phyloP scores from a whole-genome alignment of 2,888 invertebrate species.

The Rotaria macrura region DNA sequence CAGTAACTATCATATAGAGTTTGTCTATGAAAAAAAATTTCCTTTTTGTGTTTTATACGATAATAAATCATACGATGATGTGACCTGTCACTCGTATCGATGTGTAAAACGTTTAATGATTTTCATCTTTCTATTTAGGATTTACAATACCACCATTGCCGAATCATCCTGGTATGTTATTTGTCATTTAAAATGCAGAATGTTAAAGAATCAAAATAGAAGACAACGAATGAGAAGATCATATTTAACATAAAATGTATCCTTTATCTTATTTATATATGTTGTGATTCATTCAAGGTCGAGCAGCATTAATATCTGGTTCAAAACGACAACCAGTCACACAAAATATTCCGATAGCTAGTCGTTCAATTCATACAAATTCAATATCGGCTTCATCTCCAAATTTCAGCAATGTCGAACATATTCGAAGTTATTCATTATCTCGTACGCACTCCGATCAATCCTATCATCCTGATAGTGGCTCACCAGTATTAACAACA shows the following conservation, averaged over 20 bases:
- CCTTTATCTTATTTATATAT: too few relatives aligned
- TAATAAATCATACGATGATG: too few relatives aligned
- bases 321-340: not conserved
- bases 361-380: not conserved
- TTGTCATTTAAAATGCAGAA: too few relatives aligned
- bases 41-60: too few relatives aligned
- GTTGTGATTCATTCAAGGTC: not conserved
- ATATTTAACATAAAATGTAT: too few relatives aligned
- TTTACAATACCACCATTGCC: not conserved
- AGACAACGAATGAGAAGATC: too few relatives aligned
- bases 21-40: not conserved
- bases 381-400: not conserved
- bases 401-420: not conserved
- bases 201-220: too few relatives aligned
- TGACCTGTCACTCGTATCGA: too few relatives aligned
- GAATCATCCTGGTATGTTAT: not conserved
- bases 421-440: constrained; percentile 1
- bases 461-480: not conserved
- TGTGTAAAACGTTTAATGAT: too few relatives aligned
- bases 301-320: not conserved
- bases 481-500: not conserved
- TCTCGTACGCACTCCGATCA: not conserved
- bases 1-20: not conserved
- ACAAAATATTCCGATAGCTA: not conserved
- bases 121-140: not conserved